These are phyloP conservation scores for Crematogaster levior DNA, from an alignment of 2,888 invertebrate species.

Conservation along the genomic window DNA sequence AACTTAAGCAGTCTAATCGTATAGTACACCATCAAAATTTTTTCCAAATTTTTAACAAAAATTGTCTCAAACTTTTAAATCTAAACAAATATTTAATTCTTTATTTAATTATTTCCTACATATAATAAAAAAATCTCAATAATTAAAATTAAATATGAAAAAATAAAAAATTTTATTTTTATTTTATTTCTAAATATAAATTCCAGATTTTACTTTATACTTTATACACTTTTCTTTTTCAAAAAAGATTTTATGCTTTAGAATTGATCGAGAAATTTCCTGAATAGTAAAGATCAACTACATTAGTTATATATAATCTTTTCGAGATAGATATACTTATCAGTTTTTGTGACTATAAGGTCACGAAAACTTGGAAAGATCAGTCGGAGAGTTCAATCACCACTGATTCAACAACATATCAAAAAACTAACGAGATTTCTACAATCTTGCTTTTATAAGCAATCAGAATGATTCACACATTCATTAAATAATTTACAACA, in stretches of 20 bases:
- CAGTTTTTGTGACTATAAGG: constrained; percentile 12
- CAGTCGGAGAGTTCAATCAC: constrained; percentile 15
- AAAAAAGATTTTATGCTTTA: not conserved
- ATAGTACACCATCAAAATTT: not conserved
- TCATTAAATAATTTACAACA: constrained; percentile 15
- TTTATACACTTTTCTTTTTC: not conserved
- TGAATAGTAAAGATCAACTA: not conserved
- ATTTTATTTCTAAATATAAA: not conserved
- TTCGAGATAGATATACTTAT: not conserved
- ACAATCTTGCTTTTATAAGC: not conserved
- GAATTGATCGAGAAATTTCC: not conserved
- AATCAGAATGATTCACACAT: not conserved
- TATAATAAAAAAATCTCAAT: not conserved
- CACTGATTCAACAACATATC: constrained; percentile 14
- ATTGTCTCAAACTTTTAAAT: not conserved
- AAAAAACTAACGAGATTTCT: constrained; percentile 20
- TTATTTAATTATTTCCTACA: not conserved
- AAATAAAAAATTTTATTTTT: not conserved
- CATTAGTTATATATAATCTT: not conserved
- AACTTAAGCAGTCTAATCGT: not conserved
- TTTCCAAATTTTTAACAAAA: not conserved
- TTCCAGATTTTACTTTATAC: not conserved
- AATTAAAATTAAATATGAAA: not conserved
- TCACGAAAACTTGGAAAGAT: constrained; percentile 10
- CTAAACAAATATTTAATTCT: not conserved